phyloP scores from a whole-genome alignment of 2,888 invertebrate genomes.

The Leptinotarsa tumamoca region DNA sequence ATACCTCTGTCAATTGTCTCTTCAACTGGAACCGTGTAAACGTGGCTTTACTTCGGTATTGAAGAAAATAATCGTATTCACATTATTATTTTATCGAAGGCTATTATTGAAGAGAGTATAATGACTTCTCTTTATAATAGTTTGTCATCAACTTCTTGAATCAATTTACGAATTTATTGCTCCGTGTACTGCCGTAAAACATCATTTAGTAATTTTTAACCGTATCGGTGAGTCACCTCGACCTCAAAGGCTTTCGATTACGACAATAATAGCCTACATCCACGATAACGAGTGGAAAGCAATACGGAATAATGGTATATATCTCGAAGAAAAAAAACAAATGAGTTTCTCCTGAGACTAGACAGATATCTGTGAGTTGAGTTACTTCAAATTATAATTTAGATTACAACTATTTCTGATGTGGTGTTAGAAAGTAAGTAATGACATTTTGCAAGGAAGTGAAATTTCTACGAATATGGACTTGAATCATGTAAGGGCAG shows the following conservation, averaged over 20 bases:
- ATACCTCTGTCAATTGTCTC: too few species aligned
- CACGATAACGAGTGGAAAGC: neutral
- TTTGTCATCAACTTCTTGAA: too few species aligned
- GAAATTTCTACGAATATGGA: neutral
- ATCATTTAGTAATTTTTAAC: too few species aligned
- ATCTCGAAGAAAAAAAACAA: neutral
- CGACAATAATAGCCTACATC: neutral
- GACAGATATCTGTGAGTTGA: neutral
- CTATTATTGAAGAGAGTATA: too few species aligned
- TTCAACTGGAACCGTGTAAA: too few species aligned
- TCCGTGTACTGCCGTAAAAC: too few species aligned
- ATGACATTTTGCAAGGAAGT: neutral
- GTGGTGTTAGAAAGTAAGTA: conserved; percentile 5
- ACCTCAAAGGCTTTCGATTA: neutral
- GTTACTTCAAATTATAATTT: neutral
- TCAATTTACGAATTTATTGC: too few species aligned
- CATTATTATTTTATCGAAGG: too few species aligned
- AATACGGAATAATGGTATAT: neutral
- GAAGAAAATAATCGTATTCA: too few species aligned
- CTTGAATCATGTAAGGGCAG: neutral
- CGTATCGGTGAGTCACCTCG: neutral
- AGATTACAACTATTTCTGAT: neutral
- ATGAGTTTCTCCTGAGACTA: neutral
- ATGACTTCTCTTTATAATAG: too few species aligned
- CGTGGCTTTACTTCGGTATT: too few species aligned